These are phyloP conservation scores for Lepidotrigona ventralis DNA, from an alignment of 1,140 invertebrate genomes.

Conservation along the genomic window DNA sequence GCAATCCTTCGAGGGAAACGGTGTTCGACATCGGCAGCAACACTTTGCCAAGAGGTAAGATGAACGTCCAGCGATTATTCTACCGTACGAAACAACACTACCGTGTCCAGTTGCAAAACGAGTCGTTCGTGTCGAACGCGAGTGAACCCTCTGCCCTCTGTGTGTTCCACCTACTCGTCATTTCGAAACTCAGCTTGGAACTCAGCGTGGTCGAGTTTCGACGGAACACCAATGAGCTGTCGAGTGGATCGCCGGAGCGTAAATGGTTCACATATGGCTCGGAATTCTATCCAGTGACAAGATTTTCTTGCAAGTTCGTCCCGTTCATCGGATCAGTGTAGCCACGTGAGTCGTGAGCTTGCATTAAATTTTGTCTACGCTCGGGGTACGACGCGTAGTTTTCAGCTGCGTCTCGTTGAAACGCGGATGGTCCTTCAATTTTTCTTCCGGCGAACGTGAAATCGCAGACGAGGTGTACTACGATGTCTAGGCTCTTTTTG, in stretches of 20 bases:
- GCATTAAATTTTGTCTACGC: too few species aligned
- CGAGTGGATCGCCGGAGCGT: background rate
- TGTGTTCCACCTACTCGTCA: background rate
- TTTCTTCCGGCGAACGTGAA: too few species aligned
- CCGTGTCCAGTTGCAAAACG: slow-evolving; percentile 5
- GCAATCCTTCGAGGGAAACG: slow-evolving; percentile 71
- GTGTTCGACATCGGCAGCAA: slow-evolving; percentile 77
- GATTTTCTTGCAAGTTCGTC: background rate
- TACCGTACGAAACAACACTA: slow-evolving; percentile 45
- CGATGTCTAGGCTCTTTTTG: too few species aligned
- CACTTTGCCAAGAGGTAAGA: slow-evolving; percentile 84
- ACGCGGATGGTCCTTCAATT: too few species aligned
- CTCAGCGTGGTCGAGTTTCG: background rate
- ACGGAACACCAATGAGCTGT: too few species aligned
- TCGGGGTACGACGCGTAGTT: too few species aligned
- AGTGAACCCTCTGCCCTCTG: background rate
- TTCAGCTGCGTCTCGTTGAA: too few species aligned
- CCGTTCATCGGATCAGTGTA: background rate
- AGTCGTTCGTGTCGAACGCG: background rate
- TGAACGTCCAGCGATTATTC: slow-evolving; percentile 45
- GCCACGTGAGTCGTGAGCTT: too few species aligned
- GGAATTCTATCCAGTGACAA: slow-evolving; percentile 36
- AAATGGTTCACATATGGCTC: background rate
- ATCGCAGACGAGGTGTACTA: too few species aligned
- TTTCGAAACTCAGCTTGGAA: background rate